These are phyloP conservation scores for Mactra quadrangularis DNA, from an alignment of 1,140 invertebrate genomes.

Conservation along the genomic window DNA sequence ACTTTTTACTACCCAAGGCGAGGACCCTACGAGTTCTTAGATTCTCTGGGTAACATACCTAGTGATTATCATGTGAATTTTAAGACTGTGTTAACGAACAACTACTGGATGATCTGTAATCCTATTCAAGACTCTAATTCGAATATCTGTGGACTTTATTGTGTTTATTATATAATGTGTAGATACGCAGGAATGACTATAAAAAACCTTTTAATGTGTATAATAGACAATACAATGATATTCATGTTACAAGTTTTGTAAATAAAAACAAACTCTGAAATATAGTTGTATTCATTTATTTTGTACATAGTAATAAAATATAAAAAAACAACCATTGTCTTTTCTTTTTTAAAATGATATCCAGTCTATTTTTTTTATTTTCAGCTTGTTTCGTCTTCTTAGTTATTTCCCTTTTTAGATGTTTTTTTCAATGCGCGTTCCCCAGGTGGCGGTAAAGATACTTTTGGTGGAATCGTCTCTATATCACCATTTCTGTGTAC, in stretches of 20 bases:
- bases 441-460: neutral
- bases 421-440: neutral
- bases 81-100: neutral
- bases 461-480: no score
- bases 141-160: constrained; percentile 3
- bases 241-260: neutral
- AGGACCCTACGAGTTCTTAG: constrained; percentile 8
- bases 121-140: neutral
- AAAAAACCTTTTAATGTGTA: no score
- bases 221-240: constrained; percentile 10
- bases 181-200: neutral
- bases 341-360: neutral
- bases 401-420: neutral
- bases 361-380: neutral
- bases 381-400: no score
- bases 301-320: no score
- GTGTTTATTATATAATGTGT: no score
- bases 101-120: neutral
- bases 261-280: no score
- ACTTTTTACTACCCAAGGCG: constrained; percentile 24
- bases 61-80: no score
- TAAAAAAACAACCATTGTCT: neutral
- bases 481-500: neutral
- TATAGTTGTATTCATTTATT: no score
- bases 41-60: constrained; percentile 5